phyloP scores from a whole-genome alignment of 2,797 vertebrate genomes.

The Emydoidea blandingii region DNA sequence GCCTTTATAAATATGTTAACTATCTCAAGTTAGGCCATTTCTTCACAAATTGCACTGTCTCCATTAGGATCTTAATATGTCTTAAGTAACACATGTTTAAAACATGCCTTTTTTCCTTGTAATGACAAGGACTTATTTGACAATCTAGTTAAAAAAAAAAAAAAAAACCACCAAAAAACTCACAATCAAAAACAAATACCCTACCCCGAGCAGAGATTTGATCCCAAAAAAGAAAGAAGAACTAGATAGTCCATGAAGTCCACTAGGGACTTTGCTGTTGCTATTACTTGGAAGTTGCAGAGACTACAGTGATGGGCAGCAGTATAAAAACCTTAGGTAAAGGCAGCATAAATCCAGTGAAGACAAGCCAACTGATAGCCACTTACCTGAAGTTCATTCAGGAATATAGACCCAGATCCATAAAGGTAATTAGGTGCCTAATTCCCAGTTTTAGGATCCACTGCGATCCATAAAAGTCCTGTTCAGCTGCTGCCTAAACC shows the following conservation, averaged over 20 bases:
- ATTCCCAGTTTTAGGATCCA: no score
- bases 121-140: not conserved
- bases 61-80: no score
- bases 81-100: not conserved
- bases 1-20: not conserved
- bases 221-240: not conserved
- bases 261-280: not conserved
- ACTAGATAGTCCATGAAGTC: not conserved
- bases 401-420: not conserved
- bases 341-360: slow-evolving; percentile 24
- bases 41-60: not conserved
- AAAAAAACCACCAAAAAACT: not conserved
- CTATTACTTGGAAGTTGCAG: not conserved
- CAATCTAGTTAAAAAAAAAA: not conserved
- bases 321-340: not conserved
- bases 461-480: no score
- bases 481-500: no score
- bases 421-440: no score
- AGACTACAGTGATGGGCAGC: slow-evolving; percentile 17
- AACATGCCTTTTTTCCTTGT: not conserved
- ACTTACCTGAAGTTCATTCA: not conserved
- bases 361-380: slow-evolving; percentile 35
- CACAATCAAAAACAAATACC: not conserved
- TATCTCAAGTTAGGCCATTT: not conserved
- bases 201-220: not conserved